Percentiles rank a stretch among this genome's conserved stretches.
Evolutionary conservation across 2,888 invertebrate species (phyloP).

Genomic region (Copidosoma aretas): DNA sequence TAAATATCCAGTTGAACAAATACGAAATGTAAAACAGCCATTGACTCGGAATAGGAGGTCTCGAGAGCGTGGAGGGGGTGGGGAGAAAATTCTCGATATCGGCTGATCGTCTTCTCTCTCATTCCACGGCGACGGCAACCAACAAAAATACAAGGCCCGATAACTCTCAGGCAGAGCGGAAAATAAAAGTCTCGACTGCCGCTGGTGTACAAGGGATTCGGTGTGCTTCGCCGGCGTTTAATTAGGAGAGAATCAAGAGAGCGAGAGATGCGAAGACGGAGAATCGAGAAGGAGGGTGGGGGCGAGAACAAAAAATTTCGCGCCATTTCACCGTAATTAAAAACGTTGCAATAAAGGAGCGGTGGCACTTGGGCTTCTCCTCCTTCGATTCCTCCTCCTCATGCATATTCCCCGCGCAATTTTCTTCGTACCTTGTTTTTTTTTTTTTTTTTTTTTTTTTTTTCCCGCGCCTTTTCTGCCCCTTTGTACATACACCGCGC

Average conservation of each 20-base stretch:
- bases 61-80: background rate
- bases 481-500: background rate
- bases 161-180: slow-evolving; percentile 24
- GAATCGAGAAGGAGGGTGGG: slow-evolving; percentile 35
- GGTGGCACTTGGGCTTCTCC: background rate
- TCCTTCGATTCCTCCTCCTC: slow-evolving; percentile 40
- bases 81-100: slow-evolving; percentile 25
- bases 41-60: background rate
- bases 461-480: slow-evolving; percentile 7
- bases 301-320: slow-evolving; percentile 51
- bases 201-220: slow-evolving; percentile 30
- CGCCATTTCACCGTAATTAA: slow-evolving; percentile 57
- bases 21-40: slow-evolving; percentile 26
- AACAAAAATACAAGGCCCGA: background rate
- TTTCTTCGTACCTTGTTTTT: no score
- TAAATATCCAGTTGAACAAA: slow-evolving; percentile 27
- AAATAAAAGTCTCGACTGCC: slow-evolving; percentile 31
- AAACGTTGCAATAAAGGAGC: slow-evolving; percentile 54
- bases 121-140: no score
- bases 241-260: slow-evolving; percentile 32
- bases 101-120: slow-evolving; percentile 30
- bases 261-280: slow-evolving; percentile 3
- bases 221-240: slow-evolving; percentile 37
- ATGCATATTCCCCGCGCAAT: slow-evolving; percentile 4
- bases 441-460: no score